phyloP scores from a whole-genome alignment of 2,888 invertebrate species.

The Xestoiulus laeticollis region DNA sequence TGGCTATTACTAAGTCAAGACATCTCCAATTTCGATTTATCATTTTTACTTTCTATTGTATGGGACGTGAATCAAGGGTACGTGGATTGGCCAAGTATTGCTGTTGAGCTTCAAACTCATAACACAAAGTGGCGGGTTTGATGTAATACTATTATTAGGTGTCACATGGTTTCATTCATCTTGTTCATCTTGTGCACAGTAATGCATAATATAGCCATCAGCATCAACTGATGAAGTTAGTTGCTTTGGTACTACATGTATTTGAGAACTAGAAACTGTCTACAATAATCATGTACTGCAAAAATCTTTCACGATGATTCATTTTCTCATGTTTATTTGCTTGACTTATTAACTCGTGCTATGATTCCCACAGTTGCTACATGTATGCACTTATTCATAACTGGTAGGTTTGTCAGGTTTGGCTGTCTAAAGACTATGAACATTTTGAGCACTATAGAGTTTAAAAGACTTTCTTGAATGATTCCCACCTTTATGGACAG shows the following conservation, averaged over 20 bases:
- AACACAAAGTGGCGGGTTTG: not conserved
- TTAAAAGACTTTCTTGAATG: not conserved
- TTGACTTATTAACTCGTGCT: not conserved
- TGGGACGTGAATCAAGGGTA: not conserved
- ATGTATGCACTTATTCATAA: not conserved
- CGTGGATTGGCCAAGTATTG: not conserved
- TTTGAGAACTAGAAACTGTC: not conserved
- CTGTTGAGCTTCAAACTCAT: not conserved
- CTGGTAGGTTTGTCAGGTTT: not conserved
- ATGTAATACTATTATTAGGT: not conserved
- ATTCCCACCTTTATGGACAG: slow-evolving; percentile 8
- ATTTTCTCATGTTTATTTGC: not conserved
- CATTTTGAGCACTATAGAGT: not conserved
- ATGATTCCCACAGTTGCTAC: not conserved
- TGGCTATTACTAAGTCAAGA: slow-evolving; percentile 12
- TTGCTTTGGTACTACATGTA: not conserved
- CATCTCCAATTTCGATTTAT: slow-evolving; percentile 43
- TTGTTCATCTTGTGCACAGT: too few relatives aligned
- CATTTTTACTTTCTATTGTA: not conserved
- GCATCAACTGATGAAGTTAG: not conserved
- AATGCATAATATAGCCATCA: not conserved
- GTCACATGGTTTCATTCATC: not conserved
- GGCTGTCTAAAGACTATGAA: not conserved
- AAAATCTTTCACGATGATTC: not conserved
- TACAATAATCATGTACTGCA: too few relatives aligned